These are phyloP conservation scores for Diadema setosum DNA, from an alignment of 35 echinoderm and acorn worm species.

Conservation along the genomic window DNA sequence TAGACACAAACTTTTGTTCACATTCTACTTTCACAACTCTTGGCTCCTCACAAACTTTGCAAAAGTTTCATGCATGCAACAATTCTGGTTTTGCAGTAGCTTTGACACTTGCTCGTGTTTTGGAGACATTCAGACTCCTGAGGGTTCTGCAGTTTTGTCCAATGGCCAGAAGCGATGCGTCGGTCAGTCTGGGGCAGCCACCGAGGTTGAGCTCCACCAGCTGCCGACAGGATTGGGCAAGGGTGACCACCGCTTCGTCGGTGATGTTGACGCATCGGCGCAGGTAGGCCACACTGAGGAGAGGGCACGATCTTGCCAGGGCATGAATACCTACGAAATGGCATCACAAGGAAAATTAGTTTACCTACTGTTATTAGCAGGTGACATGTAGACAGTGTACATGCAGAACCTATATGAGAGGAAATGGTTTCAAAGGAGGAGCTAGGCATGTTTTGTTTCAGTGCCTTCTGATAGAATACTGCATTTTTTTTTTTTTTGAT, in stretches of 20 bases:
- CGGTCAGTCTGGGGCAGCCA: slow-evolving; percentile 67
- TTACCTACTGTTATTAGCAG: no score
- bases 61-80: not conserved
- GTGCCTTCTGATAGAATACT: no score
- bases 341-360: no score
- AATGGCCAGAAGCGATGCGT: slow-evolving; percentile 75
- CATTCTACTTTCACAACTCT: no score
- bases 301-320: slow-evolving; percentile 65
- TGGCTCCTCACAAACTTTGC: no score
- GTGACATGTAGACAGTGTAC: no score
- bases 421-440: no score
- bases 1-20: no score
- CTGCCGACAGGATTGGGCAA: slow-evolving; percentile 71
- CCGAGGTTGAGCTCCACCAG: slow-evolving; percentile 85
- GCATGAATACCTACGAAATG: slow-evolving; percentile 66
- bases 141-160: slow-evolving; percentile 72
- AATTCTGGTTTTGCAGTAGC: not conserved
- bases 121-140: slow-evolving; percentile 80
- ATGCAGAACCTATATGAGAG: no score
- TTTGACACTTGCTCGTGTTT: slow-evolving; percentile 65
- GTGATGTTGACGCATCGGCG: slow-evolving; percentile 68
- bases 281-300: slow-evolving; percentile 50
- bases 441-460: no score
- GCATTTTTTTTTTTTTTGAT: no score
- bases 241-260: slow-evolving; percentile 54